Conservation (phyloP, 2,888 invertebrate genomes). For the Torymus texanus region DNA sequence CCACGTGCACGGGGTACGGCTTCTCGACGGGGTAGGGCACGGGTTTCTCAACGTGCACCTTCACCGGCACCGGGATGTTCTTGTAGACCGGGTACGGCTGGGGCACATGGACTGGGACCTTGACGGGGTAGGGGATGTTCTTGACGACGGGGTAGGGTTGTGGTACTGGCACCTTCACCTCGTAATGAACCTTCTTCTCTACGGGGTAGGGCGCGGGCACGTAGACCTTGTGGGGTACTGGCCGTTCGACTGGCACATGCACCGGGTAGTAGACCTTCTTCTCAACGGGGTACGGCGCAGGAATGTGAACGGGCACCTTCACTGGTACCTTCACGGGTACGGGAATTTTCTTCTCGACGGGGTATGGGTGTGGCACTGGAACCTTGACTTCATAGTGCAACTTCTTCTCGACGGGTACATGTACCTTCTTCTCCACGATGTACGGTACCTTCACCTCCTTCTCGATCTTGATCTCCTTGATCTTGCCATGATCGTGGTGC, state of each 20-base stretch:
- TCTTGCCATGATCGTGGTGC: constrained; percentile 65
- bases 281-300: constrained; percentile 73
- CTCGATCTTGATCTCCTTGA: constrained; percentile 71
- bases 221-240: constrained; percentile 74
- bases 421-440: constrained; percentile 80
- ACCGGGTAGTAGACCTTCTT: constrained; percentile 74
- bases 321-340: constrained; percentile 72
- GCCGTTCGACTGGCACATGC: constrained; percentile 72
- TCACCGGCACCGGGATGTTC: constrained; percentile 83
- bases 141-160: constrained; percentile 77
- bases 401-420: constrained; percentile 80
- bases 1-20: constrained; percentile 77
- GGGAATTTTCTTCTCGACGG: constrained; percentile 75
- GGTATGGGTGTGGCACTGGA: constrained; percentile 78
- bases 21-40: constrained; percentile 80
- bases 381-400: constrained; percentile 78
- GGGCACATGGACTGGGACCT: constrained; percentile 83
- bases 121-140: constrained; percentile 82
- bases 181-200: constrained; percentile 70
- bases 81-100: constrained; percentile 87
- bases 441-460: constrained; percentile 76
- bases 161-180: constrained; percentile 71
- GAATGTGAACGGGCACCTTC: constrained; percentile 76
- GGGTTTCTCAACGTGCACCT: constrained; percentile 81
- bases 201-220: constrained; percentile 73